phyloP scores from a whole-genome alignment of 2,888 invertebrate species.

The Sacculina carcini region DNA sequence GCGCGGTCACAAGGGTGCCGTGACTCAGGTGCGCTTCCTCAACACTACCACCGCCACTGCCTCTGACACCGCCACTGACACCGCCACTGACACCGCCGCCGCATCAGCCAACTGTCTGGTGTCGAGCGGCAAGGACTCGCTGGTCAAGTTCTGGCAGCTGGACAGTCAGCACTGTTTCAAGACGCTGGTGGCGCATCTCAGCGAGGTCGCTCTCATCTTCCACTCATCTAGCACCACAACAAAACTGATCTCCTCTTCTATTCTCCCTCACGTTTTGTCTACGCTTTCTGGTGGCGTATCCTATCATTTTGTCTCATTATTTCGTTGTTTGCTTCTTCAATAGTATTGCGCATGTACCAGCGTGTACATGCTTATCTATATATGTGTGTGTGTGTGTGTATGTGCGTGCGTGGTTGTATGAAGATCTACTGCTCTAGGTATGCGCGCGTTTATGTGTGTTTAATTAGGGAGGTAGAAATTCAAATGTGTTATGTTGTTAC shows the following conservation, averaged over 20 bases:
- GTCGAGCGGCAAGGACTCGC: constrained; percentile 72
- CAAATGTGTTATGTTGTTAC: too few relatives aligned
- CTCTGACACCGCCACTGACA: constrained; percentile 52
- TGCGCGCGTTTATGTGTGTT: not conserved
- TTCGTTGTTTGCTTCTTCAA: too few relatives aligned
- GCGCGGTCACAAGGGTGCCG: constrained; percentile 65
- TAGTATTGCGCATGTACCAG: too few relatives aligned
- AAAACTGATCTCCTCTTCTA: not conserved
- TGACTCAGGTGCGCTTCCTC: constrained; percentile 35
- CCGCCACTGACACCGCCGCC: constrained; percentile 46
- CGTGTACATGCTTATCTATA: too few relatives aligned
- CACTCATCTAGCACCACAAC: too few relatives aligned
- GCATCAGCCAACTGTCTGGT: constrained; percentile 33
- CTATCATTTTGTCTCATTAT: too few relatives aligned
- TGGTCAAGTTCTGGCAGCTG: constrained; percentile 91
- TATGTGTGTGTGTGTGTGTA: too few relatives aligned
- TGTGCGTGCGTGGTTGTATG: not conserved
- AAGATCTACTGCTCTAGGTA: not conserved
- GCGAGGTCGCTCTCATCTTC: constrained; percentile 32
- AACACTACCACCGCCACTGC: too few relatives aligned
- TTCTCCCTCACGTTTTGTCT: not conserved
- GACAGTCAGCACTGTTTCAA: constrained; percentile 85
- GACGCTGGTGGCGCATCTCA: constrained; percentile 63
- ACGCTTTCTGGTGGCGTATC: not conserved
- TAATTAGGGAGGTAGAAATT: too few relatives aligned